A percentile compares a stretch with the other conserved stretches of the same genome.
phyloP scores from a whole-genome alignment of 2,888 invertebrate species.

The Cylindroiulus punctatus region DNA sequence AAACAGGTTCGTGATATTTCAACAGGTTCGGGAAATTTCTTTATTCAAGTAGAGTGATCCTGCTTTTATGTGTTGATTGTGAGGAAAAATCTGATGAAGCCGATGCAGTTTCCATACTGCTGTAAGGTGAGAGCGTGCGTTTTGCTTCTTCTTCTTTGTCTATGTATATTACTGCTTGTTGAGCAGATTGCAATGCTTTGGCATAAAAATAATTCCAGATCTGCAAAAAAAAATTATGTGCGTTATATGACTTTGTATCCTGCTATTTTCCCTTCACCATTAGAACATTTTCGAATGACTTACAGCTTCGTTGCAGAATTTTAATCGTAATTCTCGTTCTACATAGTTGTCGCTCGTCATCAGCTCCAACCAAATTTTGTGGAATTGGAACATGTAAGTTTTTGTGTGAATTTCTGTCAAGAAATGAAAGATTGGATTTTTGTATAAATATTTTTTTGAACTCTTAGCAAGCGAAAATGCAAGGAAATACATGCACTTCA shows the following conservation, averaged over 20 bases:
- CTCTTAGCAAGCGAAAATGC: no score
- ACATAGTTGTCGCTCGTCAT: slow-evolving; percentile 49
- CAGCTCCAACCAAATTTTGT: slow-evolving; percentile 27
- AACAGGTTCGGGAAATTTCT: no score
- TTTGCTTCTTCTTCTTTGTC: slow-evolving; percentile 42
- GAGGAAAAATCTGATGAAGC: neutral
- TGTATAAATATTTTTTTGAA: no score
- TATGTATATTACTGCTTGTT: neutral
- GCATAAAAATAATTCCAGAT: slow-evolving; percentile 48
- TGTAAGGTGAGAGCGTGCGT: slow-evolving; percentile 14
- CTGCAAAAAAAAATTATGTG: neutral
- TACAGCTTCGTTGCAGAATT: slow-evolving; percentile 49
- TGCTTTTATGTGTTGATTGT: neutral
- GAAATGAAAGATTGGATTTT: neutral
- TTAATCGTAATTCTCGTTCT: slow-evolving; percentile 3
- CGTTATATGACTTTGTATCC: neutral
- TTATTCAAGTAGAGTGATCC: neutral
- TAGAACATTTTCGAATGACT: neutral
- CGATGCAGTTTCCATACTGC: neutral
- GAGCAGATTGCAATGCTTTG: slow-evolving; percentile 1
- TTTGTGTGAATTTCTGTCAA: slow-evolving; percentile 7
- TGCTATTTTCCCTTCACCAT: no score
- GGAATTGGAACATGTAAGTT: slow-evolving; percentile 43
- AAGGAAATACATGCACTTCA: neutral
- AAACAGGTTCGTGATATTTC: no score